These are phyloP conservation scores for Hoplodrina blanda DNA, from an alignment of 2,888 invertebrate genomes.

Conservation along the genomic window DNA sequence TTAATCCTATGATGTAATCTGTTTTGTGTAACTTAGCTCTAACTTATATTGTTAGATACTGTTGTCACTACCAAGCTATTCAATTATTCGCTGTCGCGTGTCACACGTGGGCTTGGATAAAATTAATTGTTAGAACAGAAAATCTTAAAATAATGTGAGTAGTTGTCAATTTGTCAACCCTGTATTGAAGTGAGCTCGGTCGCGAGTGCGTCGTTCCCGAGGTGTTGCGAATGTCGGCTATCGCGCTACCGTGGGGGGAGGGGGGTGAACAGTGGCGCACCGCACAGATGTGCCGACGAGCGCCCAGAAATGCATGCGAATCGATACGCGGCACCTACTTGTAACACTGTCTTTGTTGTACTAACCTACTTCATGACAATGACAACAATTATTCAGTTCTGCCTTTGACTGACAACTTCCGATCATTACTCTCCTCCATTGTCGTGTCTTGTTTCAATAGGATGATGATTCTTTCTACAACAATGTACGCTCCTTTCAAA, in stretches of 20 bases:
- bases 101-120: not conserved
- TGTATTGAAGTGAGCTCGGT: constrained; percentile 82
- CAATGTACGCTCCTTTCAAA: constrained; percentile 15
- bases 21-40: constrained; percentile 20
- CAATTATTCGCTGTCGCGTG: not conserved
- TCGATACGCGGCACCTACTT: constrained; percentile 85
- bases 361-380: constrained; percentile 81
- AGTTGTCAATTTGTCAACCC: constrained; percentile 71
- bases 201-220: constrained; percentile 85
- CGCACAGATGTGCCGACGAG: constrained; percentile 82
- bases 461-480: constrained; percentile 2
- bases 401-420: constrained; percentile 48
- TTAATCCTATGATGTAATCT: constrained; percentile 33
- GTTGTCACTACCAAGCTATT: not conserved
- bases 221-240: constrained; percentile 89
- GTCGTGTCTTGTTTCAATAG: constrained; percentile 12
- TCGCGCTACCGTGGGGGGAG: constrained; percentile 77
- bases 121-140: constrained; percentile 15
- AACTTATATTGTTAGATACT: constrained; percentile 4
- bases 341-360: constrained; percentile 87
- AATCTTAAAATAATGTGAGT: constrained; percentile 17
- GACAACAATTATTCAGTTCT: constrained; percentile 55
- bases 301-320: constrained; percentile 84
- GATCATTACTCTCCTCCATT: constrained; percentile 30
- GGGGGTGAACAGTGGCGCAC: constrained; percentile 80